A percentile compares a stretch with the other conserved stretches of the same genome.
Evolutionary conservation across 2,888 invertebrate species (phyloP).

Genomic region (Eupithecia subfuscata): DNA sequence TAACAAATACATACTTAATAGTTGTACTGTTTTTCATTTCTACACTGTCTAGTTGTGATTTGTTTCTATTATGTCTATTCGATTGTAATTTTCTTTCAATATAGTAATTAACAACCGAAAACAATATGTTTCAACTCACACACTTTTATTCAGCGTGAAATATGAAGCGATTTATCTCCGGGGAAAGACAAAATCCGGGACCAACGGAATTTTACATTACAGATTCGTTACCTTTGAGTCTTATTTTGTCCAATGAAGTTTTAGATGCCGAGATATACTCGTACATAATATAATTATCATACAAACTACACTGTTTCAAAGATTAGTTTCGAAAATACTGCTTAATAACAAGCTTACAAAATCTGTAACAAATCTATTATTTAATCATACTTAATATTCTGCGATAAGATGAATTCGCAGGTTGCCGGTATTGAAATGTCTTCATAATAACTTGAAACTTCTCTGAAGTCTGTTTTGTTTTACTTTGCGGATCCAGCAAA

Average conservation of each 20-base stretch:
- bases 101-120: background rate
- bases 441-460: constrained; percentile 1
- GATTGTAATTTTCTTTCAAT: too few species aligned
- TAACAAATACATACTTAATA: too few species aligned
- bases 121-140: background rate
- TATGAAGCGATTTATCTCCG: background rate
- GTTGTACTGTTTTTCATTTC: background rate
- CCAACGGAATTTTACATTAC: background rate
- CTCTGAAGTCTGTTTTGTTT: constrained; percentile 7
- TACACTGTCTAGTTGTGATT: background rate
- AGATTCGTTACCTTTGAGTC: background rate
- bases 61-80: background rate
- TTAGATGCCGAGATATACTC: background rate
- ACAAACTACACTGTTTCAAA: background rate
- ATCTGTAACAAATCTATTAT: background rate
- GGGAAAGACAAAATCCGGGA: background rate
- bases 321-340: background rate
- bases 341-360: background rate
- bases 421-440: background rate
- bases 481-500: constrained; percentile 1
- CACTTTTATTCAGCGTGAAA: background rate
- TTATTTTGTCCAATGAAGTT: background rate
- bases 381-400: background rate
- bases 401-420: constrained; percentile 1
- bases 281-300: too few species aligned